Conservation (phyloP, 2,888 invertebrate genomes). For the Mythimna impura region DNA sequence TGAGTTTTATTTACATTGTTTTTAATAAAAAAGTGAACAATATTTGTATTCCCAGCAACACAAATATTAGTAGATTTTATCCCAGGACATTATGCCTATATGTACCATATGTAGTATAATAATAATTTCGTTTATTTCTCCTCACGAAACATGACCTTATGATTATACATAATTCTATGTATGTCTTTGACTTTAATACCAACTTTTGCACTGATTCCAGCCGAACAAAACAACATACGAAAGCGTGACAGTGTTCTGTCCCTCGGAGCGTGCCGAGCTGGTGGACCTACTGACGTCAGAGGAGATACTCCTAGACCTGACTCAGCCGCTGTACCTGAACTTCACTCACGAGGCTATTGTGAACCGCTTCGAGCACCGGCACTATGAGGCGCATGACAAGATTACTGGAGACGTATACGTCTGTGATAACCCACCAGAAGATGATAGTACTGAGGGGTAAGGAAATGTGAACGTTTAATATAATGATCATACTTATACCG, state of each 20-base stretch:
- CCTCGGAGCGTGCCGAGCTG: constrained; percentile 93
- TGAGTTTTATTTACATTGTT: no score
- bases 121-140: no score
- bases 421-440: constrained; percentile 92
- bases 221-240: constrained; percentile 94
- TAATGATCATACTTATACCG: no score
- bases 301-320: constrained; percentile 95
- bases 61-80: no score
- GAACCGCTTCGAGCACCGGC: constrained; percentile 91
- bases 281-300: constrained; percentile 94
- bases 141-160: no score
- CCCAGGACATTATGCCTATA: no score
- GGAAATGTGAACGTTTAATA: constrained; percentile 57
- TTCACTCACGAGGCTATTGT: constrained; percentile 96
- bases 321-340: constrained; percentile 95
- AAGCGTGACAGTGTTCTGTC: constrained; percentile 96
- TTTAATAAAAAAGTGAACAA: no score
- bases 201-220: constrained; percentile 82
- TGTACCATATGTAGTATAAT: no score
- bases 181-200: background rate
- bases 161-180: no score
- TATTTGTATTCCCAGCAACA: no score
- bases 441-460: constrained; percentile 91
- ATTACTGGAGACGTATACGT: constrained; percentile 95
- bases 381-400: constrained; percentile 93